phyloP scores from a whole-genome alignment of 2,888 invertebrate species.

The Iphiclides podalirius region DNA sequence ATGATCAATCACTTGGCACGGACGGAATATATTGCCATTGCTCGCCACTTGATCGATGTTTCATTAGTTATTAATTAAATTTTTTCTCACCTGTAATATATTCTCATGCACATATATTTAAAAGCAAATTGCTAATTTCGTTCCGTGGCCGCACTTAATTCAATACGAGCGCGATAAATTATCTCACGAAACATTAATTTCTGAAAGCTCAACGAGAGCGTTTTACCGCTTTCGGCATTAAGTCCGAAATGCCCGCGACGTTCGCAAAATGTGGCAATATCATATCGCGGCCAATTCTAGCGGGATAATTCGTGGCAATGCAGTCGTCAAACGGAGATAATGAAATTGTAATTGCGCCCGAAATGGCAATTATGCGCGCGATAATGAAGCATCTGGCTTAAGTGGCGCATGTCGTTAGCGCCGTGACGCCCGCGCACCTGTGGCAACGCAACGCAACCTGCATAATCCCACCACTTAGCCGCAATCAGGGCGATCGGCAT shows the following conservation, averaged over 20 bases:
- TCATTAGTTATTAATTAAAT: neutral
- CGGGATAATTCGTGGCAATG: neutral
- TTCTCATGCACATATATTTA: slow-evolving; percentile 5
- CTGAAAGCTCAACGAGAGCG: neutral
- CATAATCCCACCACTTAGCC: slow-evolving; percentile 31
- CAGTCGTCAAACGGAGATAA: neutral
- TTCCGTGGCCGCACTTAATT: neutral
- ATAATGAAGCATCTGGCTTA: slow-evolving; percentile 21
- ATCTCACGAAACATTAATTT: slow-evolving; percentile 7
- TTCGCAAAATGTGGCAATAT: neutral
- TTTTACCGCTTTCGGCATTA: too few relatives aligned
- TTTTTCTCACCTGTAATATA: neutral
- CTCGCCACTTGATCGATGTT: neutral
- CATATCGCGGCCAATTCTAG: neutral
- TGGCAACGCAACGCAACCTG: too few relatives aligned
- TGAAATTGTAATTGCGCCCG: slow-evolving; percentile 7
- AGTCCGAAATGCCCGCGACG: too few relatives aligned
- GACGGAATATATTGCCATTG: neutral
- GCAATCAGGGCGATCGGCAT: slow-evolving; percentile 26
- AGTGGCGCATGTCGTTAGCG: slow-evolving; percentile 25
- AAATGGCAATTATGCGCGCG: slow-evolving; percentile 10
- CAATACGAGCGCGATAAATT: neutral
- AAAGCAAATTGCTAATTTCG: neutral
- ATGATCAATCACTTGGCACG: too few relatives aligned
- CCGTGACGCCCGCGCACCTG: slow-evolving; percentile 26